phyloP scores from a whole-genome alignment of 2,113 vertebrate genomes.

The Hydrochoerus hydrochaeris region DNA sequence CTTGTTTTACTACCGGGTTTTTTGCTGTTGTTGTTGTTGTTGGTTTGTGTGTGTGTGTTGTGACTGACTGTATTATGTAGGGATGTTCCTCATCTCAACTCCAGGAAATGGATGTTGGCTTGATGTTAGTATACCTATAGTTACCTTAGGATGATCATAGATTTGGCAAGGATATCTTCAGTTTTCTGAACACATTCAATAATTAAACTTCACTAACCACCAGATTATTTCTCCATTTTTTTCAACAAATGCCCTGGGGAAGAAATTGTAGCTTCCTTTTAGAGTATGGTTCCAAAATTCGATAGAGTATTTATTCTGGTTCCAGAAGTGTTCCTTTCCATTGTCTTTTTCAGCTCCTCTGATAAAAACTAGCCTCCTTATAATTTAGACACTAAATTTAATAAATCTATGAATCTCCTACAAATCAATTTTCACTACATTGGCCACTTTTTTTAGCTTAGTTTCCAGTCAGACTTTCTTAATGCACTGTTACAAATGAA shows the following conservation, averaged over 20 bases:
- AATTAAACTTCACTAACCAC: neutral
- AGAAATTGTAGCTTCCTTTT: neutral
- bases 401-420: neutral
- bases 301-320: neutral
- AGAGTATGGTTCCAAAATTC: neutral
- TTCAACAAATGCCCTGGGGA: neutral
- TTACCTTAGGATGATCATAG: neutral
- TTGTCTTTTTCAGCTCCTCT: neutral
- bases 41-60: neutral
- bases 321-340: neutral
- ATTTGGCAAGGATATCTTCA: neutral
- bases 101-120: neutral
- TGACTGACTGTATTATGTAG: neutral
- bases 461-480: neutral
- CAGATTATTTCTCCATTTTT: neutral
- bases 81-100: neutral
- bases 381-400: neutral
- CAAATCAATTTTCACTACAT: neutral
- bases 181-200: neutral
- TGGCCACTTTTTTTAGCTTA: neutral
- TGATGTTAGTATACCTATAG: neutral
- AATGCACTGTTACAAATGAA: neutral
- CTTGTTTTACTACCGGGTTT: neutral
- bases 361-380: neutral
- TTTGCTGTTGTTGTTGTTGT: neutral